A percentile compares a stretch with the other conserved stretches of the same genome.
Evolutionary conservation across 1,140 invertebrate species (phyloP).

Genomic region (Drosophila sulfurigaster): DNA sequence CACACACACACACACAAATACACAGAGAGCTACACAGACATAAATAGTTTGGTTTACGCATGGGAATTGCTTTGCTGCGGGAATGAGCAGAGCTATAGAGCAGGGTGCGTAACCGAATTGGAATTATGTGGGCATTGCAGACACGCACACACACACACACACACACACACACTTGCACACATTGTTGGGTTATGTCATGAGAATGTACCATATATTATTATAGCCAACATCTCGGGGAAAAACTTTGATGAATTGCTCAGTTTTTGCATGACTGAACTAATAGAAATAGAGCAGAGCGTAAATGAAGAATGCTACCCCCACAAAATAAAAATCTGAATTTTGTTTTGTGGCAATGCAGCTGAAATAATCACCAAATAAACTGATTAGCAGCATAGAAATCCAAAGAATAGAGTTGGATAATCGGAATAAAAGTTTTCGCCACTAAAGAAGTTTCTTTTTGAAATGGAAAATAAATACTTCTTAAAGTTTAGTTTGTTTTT

Average conservation of each 20-base stretch:
- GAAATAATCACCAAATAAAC: constrained; percentile 1
- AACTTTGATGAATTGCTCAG: constrained; percentile 70
- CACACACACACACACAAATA: constrained; percentile 17
- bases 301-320: too few relatives aligned
- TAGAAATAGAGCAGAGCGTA: constrained; percentile 13
- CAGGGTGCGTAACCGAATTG: constrained; percentile 66
- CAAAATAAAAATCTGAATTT: background rate
- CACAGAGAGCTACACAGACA: constrained; percentile 10
- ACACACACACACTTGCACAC: constrained; percentile 9
- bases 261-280: constrained; percentile 48
- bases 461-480: too few relatives aligned
- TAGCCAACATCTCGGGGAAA: constrained; percentile 36
- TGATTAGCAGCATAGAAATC: background rate
- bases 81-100: constrained; percentile 15
- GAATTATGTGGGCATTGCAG: constrained; percentile 48
- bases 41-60: constrained; percentile 68
- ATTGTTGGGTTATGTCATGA: constrained; percentile 65
- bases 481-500: too few relatives aligned
- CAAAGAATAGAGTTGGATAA: background rate
- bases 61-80: constrained; percentile 68
- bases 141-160: constrained; percentile 10
- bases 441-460: too few relatives aligned
- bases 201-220: constrained; percentile 72
- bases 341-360: background rate
- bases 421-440: too few relatives aligned